These are phyloP conservation scores for Atherinomorus stipes DNA, from an alignment of 2,113 vertebrate species.

Conservation along the genomic window DNA sequence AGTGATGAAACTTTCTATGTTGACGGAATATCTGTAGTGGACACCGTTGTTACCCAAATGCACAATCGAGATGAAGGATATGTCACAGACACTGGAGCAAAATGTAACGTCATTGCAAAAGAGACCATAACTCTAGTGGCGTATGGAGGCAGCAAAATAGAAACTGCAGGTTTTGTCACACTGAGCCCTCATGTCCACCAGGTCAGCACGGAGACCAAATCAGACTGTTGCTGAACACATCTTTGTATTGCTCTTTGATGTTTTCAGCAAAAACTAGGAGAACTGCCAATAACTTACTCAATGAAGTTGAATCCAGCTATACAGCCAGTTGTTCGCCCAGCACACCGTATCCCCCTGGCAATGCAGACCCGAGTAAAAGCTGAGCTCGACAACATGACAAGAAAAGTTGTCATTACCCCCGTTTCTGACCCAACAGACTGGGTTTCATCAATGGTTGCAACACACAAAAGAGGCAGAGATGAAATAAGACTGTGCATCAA, in stretches of 20 bases:
- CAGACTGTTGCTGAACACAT: neutral
- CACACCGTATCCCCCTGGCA: no score
- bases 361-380: no score
- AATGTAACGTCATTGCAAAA: neutral
- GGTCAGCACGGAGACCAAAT: neutral
- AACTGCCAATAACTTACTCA: no score
- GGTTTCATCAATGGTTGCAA: no score
- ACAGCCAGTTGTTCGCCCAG: neutral
- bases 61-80: neutral
- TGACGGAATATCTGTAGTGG: neutral
- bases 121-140: neutral
- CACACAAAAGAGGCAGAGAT: no score
- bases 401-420: no score
- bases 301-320: neutral
- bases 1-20: neutral
- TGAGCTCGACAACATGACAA: no score
- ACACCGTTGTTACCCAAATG: neutral
- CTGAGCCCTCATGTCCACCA: neutral
- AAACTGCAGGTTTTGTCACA: neutral
- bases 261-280: neutral
- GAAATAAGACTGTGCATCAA: neutral
- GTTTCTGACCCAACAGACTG: no score
- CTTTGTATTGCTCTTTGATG: no score
- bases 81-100: neutral
- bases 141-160: neutral